A percentile compares a stretch with the other conserved stretches of the same genome.
Conservation (phyloP, 2,113 vertebrate species). For the Bubo scandiacus region DNA sequence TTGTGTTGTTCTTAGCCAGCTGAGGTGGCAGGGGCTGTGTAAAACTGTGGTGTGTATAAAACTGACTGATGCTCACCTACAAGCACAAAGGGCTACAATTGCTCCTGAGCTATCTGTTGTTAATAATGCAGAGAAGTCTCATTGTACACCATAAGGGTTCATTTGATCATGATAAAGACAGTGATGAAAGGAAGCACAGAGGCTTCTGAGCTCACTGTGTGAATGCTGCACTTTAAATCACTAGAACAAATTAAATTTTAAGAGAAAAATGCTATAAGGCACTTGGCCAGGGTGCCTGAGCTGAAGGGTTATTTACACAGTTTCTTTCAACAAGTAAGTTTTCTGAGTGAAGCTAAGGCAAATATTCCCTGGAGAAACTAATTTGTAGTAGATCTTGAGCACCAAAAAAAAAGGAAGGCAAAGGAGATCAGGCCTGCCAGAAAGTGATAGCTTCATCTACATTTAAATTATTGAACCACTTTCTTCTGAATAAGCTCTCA, state of each 20-base stretch:
- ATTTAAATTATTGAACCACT: neutral
- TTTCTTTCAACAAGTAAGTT: neutral
- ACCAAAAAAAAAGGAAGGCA: neutral
- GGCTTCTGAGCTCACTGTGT: neutral
- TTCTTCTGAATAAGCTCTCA: neutral
- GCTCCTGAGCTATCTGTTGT: neutral
- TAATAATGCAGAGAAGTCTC: neutral
- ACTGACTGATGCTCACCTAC: neutral
- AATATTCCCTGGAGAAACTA: neutral
- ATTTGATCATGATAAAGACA: neutral
- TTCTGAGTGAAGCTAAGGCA: neutral
- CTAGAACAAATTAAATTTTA: slow-evolving; percentile 1
- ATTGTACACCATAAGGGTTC: neutral
- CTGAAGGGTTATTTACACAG: neutral
- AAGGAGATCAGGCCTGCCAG: neutral
- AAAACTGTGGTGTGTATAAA: neutral
- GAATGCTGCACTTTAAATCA: slow-evolving; percentile 10
- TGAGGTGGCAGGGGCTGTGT: neutral
- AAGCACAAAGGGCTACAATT: neutral
- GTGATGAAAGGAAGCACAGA: neutral
- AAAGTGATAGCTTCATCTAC: neutral
- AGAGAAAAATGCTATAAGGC: neutral
- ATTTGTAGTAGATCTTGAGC: neutral
- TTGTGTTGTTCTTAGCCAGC: neutral
- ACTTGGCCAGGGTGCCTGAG: neutral